Conservation (phyloP, 2,888 invertebrate genomes). For the Lamellibrachia satsuma region DNA sequence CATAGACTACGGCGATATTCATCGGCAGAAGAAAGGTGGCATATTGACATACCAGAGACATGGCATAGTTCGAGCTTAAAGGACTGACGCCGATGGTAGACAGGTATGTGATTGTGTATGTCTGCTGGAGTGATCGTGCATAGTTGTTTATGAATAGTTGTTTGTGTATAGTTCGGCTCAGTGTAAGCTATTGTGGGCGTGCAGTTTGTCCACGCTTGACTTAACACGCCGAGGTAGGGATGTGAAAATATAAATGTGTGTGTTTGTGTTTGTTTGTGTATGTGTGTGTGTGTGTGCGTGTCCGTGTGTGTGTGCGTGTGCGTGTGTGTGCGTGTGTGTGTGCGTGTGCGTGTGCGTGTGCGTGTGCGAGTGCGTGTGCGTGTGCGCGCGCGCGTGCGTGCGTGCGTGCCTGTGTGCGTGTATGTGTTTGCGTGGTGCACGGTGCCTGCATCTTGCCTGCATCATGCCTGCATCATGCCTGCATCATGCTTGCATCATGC, state of each 20-base stretch:
- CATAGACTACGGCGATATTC: neutral
- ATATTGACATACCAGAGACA: neutral
- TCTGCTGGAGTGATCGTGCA: neutral
- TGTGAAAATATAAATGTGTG: neutral
- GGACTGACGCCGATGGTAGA: neutral
- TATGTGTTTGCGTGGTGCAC: neutral
- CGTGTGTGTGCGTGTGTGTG: neutral
- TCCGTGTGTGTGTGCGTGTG: constrained; percentile 23
- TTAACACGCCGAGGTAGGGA: neutral
- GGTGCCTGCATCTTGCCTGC: neutral
- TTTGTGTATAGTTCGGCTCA: neutral
- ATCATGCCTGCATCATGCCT: neutral
- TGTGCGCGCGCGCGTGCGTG: neutral
- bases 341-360: neutral
- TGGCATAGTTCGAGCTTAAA: neutral
- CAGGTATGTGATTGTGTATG: neutral
- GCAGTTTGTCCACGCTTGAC: neutral
- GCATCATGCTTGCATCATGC: neutral
- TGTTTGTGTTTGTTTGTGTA: neutral
- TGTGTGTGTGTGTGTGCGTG: constrained; percentile 21
- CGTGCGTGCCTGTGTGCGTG: neutral
- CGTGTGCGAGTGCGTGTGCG: neutral
- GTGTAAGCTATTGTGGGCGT: neutral
- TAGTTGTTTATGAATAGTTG: neutral
- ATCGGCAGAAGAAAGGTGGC: neutral